These are phyloP conservation scores for Larimichthys crocea DNA, from an alignment of 2,113 vertebrate genomes.

Conservation along the genomic window DNA sequence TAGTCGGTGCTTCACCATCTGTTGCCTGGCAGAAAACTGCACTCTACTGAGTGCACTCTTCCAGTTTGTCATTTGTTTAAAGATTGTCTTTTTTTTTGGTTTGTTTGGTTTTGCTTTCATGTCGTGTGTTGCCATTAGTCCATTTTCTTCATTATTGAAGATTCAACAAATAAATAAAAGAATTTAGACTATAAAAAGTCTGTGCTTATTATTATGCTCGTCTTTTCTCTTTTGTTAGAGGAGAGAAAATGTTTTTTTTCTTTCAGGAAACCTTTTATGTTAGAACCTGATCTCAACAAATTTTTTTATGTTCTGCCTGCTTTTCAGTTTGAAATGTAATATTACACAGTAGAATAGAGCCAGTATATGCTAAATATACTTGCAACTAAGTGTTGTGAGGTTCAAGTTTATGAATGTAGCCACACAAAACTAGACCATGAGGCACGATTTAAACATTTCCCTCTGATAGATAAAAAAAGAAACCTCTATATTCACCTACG, in stretches of 20 bases:
- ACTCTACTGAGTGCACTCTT: too few species aligned
- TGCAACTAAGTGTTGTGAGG: not conserved
- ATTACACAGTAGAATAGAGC: not conserved
- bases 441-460: not conserved
- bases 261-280: not conserved
- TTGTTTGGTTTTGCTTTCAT: too few species aligned
- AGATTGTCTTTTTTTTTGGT: not conserved
- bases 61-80: not conserved
- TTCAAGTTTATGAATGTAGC: not conserved
- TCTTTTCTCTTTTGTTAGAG: not conserved
- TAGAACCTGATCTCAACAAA: too few species aligned
- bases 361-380: not conserved
- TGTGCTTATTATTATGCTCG: not conserved
- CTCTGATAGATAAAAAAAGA: not conserved
- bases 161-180: not conserved
- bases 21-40: too few species aligned
- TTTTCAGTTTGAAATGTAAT: not conserved
- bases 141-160: not conserved
- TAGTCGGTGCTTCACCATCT: too few species aligned
- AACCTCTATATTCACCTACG: constrained; percentile 8
- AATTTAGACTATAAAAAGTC: too few species aligned
- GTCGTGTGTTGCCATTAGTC: not conserved
- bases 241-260: not conserved
- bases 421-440: not conserved
- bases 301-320: not conserved